These are phyloP conservation scores for Bombus huntii DNA, from an alignment of 1,140 invertebrate species.

Conservation along the genomic window DNA sequence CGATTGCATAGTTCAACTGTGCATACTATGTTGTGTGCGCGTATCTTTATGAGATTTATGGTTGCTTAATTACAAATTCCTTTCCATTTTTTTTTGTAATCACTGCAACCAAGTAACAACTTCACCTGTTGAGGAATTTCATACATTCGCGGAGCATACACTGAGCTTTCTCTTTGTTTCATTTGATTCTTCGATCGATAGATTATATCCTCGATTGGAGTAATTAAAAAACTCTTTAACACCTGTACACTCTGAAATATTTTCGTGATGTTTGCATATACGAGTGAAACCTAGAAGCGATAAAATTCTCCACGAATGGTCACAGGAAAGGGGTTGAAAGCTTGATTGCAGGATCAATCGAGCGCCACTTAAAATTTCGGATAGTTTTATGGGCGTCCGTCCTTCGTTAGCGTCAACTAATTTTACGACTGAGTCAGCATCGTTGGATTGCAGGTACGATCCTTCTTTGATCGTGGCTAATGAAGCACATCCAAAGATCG, in stretches of 20 bases:
- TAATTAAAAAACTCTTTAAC: not conserved
- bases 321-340: constrained; percentile 1
- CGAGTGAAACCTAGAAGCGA: too few species aligned
- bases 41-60: not conserved
- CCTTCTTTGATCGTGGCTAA: constrained; percentile 54
- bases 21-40: too few species aligned
- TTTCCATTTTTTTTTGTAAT: not conserved
- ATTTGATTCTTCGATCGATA: not conserved
- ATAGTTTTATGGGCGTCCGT: constrained; percentile 41
- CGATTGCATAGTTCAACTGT: not conserved
- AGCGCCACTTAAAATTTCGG: constrained; percentile 34
- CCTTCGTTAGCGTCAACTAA: constrained; percentile 52
- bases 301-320: not conserved
- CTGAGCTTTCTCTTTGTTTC: not conserved
- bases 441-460: constrained; percentile 35
- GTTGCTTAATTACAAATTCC: not conserved
- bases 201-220: not conserved
- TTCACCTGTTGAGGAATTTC: not conserved
- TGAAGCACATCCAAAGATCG: constrained; percentile 57
- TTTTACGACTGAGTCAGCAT: constrained; percentile 53
- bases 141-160: too few species aligned
- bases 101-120: not conserved
- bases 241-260: not conserved
- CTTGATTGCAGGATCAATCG: constrained; percentile 23
- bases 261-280: not conserved